Evolutionary conservation across 2,888 invertebrate genomes (phyloP).

Genomic region (Meteorus colon): DNA sequence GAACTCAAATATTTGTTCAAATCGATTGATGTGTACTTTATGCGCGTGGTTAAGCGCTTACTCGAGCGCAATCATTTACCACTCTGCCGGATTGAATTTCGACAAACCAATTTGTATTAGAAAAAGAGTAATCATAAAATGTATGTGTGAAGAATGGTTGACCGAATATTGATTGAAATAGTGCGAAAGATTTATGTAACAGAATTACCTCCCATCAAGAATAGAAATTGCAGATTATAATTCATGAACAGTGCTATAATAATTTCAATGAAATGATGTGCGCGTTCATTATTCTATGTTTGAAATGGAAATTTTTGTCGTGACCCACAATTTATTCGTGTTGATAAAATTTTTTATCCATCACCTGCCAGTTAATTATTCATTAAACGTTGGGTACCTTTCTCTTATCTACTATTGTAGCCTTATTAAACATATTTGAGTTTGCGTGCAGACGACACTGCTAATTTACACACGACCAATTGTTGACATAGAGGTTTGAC

Average conservation of each 20-base stretch:
- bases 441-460: conserved; percentile 16
- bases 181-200: no score
- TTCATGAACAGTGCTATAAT: no score
- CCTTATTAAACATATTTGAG: neutral
- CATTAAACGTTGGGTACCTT: conserved; percentile 48
- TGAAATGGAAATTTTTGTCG: conserved; percentile 26
- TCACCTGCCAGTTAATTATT: conserved; percentile 49
- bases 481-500: neutral
- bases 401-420: conserved; percentile 36
- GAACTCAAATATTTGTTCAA: conserved; percentile 16
- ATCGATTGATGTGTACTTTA: neutral
- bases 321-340: conserved; percentile 51
- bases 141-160: no score
- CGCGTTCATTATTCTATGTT: neutral
- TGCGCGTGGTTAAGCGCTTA: neutral
- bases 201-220: no score
- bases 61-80: neutral
- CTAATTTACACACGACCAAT: neutral
- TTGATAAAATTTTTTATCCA: conserved; percentile 47
- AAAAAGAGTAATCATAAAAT: neutral
- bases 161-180: no score
- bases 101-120: neutral
- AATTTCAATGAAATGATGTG: no score
- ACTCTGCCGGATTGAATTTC: neutral
- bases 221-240: no score